phyloP scores from a whole-genome alignment of 1,140 invertebrate species.

The Drosophila micromelanica region DNA sequence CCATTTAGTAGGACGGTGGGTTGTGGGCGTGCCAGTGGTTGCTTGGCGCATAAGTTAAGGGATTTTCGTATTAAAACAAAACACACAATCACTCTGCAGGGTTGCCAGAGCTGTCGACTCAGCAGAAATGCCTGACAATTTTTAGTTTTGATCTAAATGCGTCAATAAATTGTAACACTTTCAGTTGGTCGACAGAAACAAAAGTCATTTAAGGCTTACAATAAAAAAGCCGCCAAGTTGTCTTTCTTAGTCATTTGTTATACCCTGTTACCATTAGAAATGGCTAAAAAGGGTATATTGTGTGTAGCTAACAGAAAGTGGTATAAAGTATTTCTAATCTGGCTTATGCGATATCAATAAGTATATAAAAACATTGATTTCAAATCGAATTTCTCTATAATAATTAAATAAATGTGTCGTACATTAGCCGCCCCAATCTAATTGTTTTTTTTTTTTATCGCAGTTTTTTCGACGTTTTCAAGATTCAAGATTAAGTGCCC shows the following conservation, averaged over 20 bases:
- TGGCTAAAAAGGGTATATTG: not conserved
- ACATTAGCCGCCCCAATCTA: no score
- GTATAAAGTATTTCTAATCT: no score
- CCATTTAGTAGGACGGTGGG: constrained; percentile 26
- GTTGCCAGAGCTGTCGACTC: constrained; percentile 54
- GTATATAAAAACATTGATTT: no score
- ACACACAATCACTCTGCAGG: constrained; percentile 37
- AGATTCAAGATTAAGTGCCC: no score
- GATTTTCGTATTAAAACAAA: constrained; percentile 75
- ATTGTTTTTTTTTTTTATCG: no score
- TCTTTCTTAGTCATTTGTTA: constrained; percentile 15
- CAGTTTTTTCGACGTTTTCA: no score
- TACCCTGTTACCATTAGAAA: constrained; percentile 6
- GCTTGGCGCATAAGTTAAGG: constrained; percentile 59
- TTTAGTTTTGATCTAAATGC: constrained; percentile 83
- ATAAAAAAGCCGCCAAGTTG: constrained; percentile 52
- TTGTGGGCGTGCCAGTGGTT: constrained; percentile 15
- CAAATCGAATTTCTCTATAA: no score
- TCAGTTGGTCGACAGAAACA: constrained; percentile 68
- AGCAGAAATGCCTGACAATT: constrained; percentile 70
- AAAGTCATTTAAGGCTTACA: constrained; percentile 67
- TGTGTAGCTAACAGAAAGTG: no score
- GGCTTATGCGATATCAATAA: no score
- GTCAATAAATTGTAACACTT: constrained; percentile 83
- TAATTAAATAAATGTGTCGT: no score